phyloP scores from a whole-genome alignment of 2,113 vertebrate species.

The Sinocyclocheilus rhinocerous region DNA sequence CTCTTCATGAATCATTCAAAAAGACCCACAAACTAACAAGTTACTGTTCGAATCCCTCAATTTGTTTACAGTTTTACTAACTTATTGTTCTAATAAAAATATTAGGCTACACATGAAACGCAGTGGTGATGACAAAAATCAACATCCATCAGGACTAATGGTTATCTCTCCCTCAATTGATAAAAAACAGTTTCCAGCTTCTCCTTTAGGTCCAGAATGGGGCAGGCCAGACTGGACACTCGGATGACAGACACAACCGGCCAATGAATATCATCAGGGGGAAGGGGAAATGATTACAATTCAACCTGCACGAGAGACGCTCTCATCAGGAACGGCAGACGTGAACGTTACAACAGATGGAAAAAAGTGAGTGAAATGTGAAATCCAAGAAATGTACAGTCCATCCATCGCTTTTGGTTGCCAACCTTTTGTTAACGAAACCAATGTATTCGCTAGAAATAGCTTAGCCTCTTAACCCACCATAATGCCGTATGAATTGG shows the following conservation, averaged over 20 bases:
- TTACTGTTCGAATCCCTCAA: background rate
- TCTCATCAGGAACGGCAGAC: background rate
- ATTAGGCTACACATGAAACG: background rate
- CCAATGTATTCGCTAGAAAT: conserved; percentile 13
- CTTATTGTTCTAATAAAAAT: background rate
- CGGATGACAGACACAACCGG: background rate
- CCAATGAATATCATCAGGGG: background rate
- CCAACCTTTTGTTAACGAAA: background rate
- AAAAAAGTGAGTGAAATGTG: background rate
- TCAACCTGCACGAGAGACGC: background rate
- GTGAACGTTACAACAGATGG: background rate
- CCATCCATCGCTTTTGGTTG: background rate
- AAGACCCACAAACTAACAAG: no score
- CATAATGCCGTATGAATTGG: conserved; percentile 16
- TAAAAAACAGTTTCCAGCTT: background rate
- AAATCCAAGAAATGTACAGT: background rate
- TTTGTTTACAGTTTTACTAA: background rate
- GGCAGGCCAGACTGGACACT: background rate
- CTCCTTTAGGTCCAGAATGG: background rate
- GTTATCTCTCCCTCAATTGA: background rate
- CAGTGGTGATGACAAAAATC: background rate
- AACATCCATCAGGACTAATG: background rate
- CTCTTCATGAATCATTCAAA: no score
- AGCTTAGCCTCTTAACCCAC: conserved; percentile 14
- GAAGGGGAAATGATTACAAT: conserved; percentile 2